Conservation (phyloP, 35 echinoderm and acorn worm genomes). For the Strongylocentrotus purpuratus region DNA sequence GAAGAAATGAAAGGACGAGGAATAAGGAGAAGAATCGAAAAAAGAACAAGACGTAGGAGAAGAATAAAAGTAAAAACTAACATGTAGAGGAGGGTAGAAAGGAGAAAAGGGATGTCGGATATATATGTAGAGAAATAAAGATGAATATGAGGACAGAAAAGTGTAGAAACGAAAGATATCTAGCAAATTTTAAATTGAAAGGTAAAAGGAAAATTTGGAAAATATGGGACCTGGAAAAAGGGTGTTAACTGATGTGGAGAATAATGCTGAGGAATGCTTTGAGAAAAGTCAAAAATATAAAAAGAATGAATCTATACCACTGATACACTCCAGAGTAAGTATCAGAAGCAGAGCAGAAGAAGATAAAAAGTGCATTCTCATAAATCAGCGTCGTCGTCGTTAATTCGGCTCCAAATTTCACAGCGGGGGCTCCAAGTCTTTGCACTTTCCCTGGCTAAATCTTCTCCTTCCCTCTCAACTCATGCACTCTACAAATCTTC, state of each 20-base stretch:
- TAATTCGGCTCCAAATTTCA: conserved; percentile 28
- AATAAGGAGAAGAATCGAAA: not conserved
- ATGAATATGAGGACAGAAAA: not conserved
- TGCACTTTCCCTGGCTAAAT: conserved; percentile 13
- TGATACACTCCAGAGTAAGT: not conserved
- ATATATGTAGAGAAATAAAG: not conserved
- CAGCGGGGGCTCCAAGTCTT: conserved; percentile 36
- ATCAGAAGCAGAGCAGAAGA: not conserved
- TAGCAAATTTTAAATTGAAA: not conserved
- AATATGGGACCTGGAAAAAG: not conserved
- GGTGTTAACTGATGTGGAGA: not conserved
- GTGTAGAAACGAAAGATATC: not conserved
- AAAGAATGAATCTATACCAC: not conserved
- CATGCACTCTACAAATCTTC: not conserved
- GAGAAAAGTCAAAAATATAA: not conserved
- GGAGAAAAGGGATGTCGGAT: not conserved
- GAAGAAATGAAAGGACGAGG: not conserved
- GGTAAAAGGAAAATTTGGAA: not conserved
- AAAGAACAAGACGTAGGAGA: not conserved
- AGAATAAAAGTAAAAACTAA: not conserved
- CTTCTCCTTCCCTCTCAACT: not conserved
- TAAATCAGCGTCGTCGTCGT: conserved; percentile 45
- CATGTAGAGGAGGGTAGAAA: not conserved
- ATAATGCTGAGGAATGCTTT: not conserved
- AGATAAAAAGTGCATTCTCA: conserved; percentile 46